phyloP scores from a whole-genome alignment of 2,888 invertebrate genomes.

The Hecatera dysodea region DNA sequence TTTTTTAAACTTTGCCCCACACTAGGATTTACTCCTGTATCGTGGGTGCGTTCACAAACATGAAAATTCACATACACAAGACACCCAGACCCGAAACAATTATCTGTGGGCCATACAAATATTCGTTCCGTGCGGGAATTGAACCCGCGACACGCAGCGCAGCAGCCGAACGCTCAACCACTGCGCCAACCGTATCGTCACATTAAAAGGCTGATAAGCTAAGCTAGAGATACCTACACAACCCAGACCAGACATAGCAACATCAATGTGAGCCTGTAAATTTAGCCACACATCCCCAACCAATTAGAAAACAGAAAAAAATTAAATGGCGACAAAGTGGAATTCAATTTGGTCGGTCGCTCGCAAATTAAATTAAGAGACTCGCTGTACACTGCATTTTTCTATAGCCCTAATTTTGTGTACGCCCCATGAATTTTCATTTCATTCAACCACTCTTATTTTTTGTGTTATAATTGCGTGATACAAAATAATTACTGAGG shows the following conservation, averaged over 20 bases:
- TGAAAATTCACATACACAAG: too few species aligned
- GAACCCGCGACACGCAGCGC: too few species aligned
- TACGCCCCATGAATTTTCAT: conserved; percentile 51
- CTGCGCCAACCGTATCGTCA: too few species aligned
- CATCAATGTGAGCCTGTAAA: conserved; percentile 14
- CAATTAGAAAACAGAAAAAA: conserved; percentile 35
- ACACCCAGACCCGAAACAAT: too few species aligned
- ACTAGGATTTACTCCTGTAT: too few species aligned
- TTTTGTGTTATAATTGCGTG: background rate
- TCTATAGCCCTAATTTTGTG: conserved; percentile 49
- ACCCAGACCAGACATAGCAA: background rate
- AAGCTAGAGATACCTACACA: background rate
- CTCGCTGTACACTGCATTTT: conserved; percentile 48
- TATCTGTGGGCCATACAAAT: too few species aligned
- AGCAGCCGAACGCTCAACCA: too few species aligned
- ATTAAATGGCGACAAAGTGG: conserved; percentile 37
- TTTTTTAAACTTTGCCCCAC: too few species aligned
- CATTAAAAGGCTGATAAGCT: background rate
- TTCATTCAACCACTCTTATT: conserved; percentile 4
- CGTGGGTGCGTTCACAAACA: too few species aligned
- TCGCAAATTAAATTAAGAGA: conserved; percentile 47
- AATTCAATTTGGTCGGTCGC: conserved; percentile 47
- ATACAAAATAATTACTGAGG: background rate
- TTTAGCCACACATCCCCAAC: conserved; percentile 31
- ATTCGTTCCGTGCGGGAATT: too few species aligned